Evolutionary conservation across 2,888 invertebrate species (phyloP).

Genomic region (Drosophila colorata): DNA sequence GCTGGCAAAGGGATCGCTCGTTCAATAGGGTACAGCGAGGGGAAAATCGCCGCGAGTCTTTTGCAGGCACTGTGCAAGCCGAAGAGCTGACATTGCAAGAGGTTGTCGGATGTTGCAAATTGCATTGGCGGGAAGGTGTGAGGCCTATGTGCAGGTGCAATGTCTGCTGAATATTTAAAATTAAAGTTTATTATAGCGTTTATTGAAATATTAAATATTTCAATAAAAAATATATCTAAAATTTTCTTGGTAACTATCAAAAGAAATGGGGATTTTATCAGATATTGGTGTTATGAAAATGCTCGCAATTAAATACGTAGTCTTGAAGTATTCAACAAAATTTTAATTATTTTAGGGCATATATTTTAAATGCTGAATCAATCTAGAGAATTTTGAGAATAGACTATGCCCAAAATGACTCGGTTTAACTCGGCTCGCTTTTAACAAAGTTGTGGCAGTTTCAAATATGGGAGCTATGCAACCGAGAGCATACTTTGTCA

Average conservation of each 20-base stretch:
- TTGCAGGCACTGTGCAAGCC: slow-evolving; percentile 5
- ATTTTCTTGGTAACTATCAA: background rate
- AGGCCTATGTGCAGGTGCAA: too few relatives aligned
- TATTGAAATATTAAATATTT: background rate
- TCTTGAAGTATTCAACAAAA: too few relatives aligned
- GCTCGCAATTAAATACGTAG: too few relatives aligned
- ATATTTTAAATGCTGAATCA: too few relatives aligned
- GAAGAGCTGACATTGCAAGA: slow-evolving; percentile 15
- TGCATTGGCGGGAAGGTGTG: background rate
- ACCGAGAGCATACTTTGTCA: too few relatives aligned
- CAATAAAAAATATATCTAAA: background rate
- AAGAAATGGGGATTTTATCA: too few relatives aligned
- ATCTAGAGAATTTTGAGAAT: too few relatives aligned
- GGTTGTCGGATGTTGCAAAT: slow-evolving; percentile 1
- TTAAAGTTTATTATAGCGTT: background rate
- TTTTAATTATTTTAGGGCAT: too few relatives aligned
- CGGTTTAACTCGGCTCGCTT: too few relatives aligned
- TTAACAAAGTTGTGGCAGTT: too few relatives aligned
- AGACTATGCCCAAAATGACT: too few relatives aligned
- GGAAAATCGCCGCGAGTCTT: background rate
- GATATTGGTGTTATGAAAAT: background rate
- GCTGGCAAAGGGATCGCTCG: slow-evolving; percentile 20
- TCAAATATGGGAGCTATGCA: too few relatives aligned
- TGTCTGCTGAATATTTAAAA: background rate
- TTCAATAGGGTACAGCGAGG: slow-evolving; percentile 23